A percentile compares a stretch with the other conserved stretches of the same genome.
Evolutionary conservation across 1,140 invertebrate species (phyloP).

Genomic region (Scaptomyza graminum): DNA sequence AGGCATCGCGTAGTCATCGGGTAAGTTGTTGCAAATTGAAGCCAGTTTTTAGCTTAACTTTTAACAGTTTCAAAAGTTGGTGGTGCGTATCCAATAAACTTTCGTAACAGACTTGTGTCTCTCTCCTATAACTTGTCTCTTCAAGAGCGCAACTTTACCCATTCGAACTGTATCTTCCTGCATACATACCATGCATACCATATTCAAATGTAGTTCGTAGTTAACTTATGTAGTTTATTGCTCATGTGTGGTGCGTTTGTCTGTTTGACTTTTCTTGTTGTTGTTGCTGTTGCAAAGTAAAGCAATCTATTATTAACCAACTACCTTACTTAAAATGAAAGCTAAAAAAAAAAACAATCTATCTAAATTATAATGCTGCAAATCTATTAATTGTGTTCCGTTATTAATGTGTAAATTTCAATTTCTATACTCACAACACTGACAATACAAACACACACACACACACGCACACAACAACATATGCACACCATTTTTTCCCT

Average conservation of each 20-base stretch:
- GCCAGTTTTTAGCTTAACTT: background rate
- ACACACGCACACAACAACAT: conserved; percentile 30
- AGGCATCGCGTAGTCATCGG: conserved; percentile 96
- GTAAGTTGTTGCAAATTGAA: conserved; percentile 85
- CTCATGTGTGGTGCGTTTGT: conserved; percentile 30
- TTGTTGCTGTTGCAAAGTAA: conserved; percentile 2
- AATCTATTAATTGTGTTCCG: conserved; percentile 60
- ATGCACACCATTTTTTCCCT: conserved; percentile 7
- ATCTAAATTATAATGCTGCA: conserved; percentile 45
- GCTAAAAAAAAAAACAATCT: conserved; percentile 18
- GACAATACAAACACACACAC: conserved; percentile 49
- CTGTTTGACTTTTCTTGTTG: conserved; percentile 22
- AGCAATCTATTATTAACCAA: background rate
- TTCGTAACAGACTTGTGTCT: conserved; percentile 6
- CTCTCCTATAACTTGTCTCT: conserved; percentile 12
- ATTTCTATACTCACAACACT: conserved; percentile 81
- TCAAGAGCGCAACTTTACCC: background rate
- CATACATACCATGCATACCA: background rate
- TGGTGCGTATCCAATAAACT: conserved; percentile 28
- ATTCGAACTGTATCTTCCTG: conserved; percentile 8
- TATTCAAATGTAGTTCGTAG: conserved; percentile 21
- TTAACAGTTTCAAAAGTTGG: conserved; percentile 1
- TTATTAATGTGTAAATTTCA: conserved; percentile 81
- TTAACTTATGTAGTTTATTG: conserved; percentile 19
- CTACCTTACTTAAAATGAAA: conserved; percentile 21